phyloP scores from a whole-genome alignment of 2,113 vertebrate genomes.

The Panthera tigris region DNA sequence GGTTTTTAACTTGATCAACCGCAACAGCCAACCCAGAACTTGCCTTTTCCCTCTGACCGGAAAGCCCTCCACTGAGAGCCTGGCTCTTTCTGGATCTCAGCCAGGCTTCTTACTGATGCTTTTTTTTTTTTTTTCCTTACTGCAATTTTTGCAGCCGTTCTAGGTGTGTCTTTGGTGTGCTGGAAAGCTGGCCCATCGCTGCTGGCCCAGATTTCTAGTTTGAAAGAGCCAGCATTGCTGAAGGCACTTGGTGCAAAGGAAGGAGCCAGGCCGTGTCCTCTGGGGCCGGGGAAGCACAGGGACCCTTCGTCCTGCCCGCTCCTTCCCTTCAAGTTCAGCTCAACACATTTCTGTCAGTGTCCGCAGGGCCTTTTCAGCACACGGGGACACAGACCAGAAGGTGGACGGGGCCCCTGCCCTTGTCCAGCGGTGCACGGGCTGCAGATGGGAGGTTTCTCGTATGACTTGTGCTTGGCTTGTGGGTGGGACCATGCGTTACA shows the following conservation, averaged over 20 bases:
- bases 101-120: neutral
- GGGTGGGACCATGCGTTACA: fast-evolving
- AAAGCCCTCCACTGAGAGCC: neutral
- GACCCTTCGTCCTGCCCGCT: neutral
- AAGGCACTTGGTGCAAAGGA: neutral
- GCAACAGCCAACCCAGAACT: neutral
- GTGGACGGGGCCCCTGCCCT: neutral
- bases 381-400: neutral
- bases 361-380: neutral
- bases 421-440: too few species aligned
- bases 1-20: neutral
- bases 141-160: fast-evolving
- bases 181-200: neutral
- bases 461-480: neutral
- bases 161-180: too few species aligned
- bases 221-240: neutral
- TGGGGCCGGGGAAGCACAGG: neutral
- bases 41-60: neutral
- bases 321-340: neutral
- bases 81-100: neutral
- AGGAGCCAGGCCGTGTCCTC: neutral
- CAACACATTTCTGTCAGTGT: neutral
- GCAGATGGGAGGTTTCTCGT: fast-evolving
- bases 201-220: neutral
- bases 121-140: neutral